Evolutionary conservation across 1,140 invertebrate species (phyloP).

Genomic region (Manduca sexta): DNA sequence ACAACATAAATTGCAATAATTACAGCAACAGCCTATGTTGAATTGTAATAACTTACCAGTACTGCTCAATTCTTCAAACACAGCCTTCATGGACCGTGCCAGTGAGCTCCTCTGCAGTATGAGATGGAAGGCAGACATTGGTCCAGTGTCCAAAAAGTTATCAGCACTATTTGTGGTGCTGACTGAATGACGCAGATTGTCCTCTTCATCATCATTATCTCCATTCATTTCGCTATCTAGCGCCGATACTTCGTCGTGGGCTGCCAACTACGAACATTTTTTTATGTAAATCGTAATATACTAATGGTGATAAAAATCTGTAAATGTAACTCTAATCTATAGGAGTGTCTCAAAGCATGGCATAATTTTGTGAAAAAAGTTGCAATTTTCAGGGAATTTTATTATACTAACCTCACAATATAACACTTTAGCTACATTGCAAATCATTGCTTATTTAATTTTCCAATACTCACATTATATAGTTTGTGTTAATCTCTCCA

Average conservation of each 20-base stretch:
- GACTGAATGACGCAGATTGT: slow-evolving; percentile 44
- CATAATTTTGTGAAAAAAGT: too few relatives aligned
- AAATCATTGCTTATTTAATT: too few relatives aligned
- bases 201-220: slow-evolving; percentile 65
- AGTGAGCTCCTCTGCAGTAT: slow-evolving; percentile 88
- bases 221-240: slow-evolving; percentile 70
- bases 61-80: slow-evolving; percentile 88
- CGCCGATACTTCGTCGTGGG: slow-evolving; percentile 77
- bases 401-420: too few relatives aligned
- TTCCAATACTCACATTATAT: too few relatives aligned
- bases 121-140: slow-evolving; percentile 74
- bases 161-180: slow-evolving; percentile 43
- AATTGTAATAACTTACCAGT: slow-evolving; percentile 69
- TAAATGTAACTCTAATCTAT: too few relatives aligned
- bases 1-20: too few relatives aligned
- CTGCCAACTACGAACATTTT: slow-evolving; percentile 59
- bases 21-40: background rate
- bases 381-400: too few relatives aligned
- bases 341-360: too few relatives aligned
- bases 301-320: too few relatives aligned
- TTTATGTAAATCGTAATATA: slow-evolving; percentile 13
- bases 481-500: too few relatives aligned
- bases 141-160: slow-evolving; percentile 36
- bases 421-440: too few relatives aligned
- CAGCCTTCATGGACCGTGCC: slow-evolving; percentile 87